A percentile compares a stretch with the other conserved stretches of the same genome.
Conservation (phyloP, 2,888 invertebrate genomes). For the Agrenia bidenticulata region DNA sequence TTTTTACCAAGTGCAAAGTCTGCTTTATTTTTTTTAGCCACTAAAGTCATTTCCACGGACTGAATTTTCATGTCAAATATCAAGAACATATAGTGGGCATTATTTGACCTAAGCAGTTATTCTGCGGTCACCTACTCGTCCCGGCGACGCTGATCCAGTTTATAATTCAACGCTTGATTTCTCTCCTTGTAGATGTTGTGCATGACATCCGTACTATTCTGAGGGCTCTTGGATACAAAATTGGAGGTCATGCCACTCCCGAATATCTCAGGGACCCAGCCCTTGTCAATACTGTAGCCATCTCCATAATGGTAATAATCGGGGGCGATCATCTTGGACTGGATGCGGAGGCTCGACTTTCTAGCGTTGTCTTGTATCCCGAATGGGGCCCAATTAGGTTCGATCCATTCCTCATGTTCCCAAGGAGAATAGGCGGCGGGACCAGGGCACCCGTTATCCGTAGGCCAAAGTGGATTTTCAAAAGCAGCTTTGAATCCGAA, state of each 20-base stretch:
- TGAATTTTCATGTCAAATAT: no score
- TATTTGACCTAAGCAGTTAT: no score
- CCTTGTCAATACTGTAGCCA: background rate
- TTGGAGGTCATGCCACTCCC: constrained; percentile 12
- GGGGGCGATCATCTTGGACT: constrained; percentile 16
- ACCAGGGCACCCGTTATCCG: constrained; percentile 15
- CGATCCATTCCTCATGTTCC: constrained; percentile 18
- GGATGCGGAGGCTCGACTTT: background rate
- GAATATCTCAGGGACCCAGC: background rate
- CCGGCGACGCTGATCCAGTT: constrained; percentile 19
- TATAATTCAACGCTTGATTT: constrained; percentile 18
- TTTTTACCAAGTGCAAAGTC: no score
- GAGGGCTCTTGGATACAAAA: constrained; percentile 24
- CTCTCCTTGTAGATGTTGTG: constrained; percentile 22
- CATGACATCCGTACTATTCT: constrained; percentile 16
- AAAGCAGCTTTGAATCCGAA: constrained; percentile 36
- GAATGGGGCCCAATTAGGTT: constrained; percentile 22
- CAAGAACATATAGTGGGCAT: no score
- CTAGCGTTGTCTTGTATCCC: constrained; percentile 14
- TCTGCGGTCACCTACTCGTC: no score
- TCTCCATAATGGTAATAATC: constrained; percentile 29
- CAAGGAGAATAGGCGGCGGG: constrained; percentile 20
- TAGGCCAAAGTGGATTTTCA: constrained; percentile 35
- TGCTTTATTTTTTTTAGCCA: no score
- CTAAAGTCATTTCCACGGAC: no score